Evolutionary conservation across 2,888 invertebrate genomes (phyloP).

Genomic region (Sarcophaga variegata): DNA sequence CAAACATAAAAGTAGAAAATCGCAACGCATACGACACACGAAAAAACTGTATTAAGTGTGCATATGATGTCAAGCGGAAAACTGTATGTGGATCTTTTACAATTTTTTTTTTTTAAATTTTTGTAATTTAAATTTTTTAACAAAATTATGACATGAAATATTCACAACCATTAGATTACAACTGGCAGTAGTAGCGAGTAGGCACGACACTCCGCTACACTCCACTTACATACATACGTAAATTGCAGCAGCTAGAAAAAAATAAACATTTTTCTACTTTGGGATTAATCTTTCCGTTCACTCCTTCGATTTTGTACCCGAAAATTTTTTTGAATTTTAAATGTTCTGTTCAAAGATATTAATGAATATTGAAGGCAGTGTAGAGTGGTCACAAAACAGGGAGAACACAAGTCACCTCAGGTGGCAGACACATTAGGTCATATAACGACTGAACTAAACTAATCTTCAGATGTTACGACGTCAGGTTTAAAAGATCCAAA

Average conservation of each 20-base stretch:
- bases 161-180: constrained; percentile 33
- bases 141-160: constrained; percentile 53
- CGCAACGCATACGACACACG: neutral
- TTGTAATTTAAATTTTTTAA: constrained; percentile 31
- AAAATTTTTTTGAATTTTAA: neutral
- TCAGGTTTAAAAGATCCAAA: no score
- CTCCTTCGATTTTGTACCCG: neutral
- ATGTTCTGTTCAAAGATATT: neutral
- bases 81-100: constrained; percentile 48
- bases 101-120: constrained; percentile 29
- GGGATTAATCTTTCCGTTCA: neutral
- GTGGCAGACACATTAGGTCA: no score
- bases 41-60: constrained; percentile 44
- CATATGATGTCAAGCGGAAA: constrained; percentile 62
- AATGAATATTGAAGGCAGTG: neutral
- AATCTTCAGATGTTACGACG: no score
- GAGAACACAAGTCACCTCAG: no score
- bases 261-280: neutral
- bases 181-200: neutral
- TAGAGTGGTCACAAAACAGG: no score
- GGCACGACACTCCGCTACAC: neutral
- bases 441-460: no score
- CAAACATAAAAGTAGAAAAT: neutral
- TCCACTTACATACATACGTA: neutral
- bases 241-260: neutral